These are phyloP conservation scores for Caenorhabditis plicata DNA, from an alignment of 2,888 invertebrate genomes.

Conservation along the genomic window DNA sequence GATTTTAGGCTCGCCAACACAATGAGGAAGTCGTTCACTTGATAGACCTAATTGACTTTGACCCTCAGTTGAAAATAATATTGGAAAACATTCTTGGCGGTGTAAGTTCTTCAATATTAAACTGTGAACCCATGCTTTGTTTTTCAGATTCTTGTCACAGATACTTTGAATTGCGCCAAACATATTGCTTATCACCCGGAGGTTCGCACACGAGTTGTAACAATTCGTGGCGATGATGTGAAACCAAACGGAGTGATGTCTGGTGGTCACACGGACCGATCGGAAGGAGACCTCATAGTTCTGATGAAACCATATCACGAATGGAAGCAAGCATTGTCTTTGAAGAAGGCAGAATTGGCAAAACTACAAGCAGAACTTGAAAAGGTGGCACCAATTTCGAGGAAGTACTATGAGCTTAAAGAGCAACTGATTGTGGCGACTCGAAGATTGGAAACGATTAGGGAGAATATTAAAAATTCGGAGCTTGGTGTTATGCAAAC, in stretches of 20 bases:
- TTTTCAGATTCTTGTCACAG: slow-evolving; percentile 77
- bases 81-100: slow-evolving; percentile 7
- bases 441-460: slow-evolving; percentile 15
- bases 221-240: slow-evolving; percentile 86
- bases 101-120: slow-evolving; percentile 5
- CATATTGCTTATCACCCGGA: slow-evolving; percentile 77
- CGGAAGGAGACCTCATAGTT: background rate
- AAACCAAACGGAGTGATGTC: slow-evolving; percentile 87
- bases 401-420: background rate
- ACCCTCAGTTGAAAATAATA: slow-evolving; percentile 3
- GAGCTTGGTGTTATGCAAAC: slow-evolving; percentile 35
- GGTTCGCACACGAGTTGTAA: slow-evolving; percentile 72
- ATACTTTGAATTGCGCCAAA: slow-evolving; percentile 79
- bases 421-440: background rate
- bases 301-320: background rate
- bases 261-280: slow-evolving; percentile 74
- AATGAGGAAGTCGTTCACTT: slow-evolving; percentile 4
- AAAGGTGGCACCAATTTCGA: slow-evolving; percentile 70
- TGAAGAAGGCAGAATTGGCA: slow-evolving; percentile 54
- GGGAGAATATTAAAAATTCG: slow-evolving; percentile 35
- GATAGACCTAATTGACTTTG: slow-evolving; percentile 23
- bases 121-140: background rate
- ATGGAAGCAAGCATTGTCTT: background rate
- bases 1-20: slow-evolving; percentile 17
- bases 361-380: slow-evolving; percentile 74